Conservation (phyloP, 2,797 vertebrate species). For the Bradypodion pumilum region DNA sequence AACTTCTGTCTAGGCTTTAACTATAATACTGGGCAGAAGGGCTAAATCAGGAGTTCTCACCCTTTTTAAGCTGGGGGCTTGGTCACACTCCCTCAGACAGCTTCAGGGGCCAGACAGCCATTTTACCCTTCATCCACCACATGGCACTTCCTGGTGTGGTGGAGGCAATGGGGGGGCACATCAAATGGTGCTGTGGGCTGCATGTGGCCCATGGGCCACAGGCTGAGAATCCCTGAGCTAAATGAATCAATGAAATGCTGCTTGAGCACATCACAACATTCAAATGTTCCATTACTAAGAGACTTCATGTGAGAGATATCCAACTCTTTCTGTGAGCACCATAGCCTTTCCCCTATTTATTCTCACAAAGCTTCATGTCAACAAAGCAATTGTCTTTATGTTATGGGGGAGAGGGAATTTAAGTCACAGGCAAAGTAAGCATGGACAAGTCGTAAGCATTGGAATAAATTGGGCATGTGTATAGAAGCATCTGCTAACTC, state of each 20-base stretch:
- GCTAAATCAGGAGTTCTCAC: no score
- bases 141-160: no score
- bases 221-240: no score
- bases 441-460: neutral
- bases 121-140: no score
- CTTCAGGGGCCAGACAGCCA: no score
- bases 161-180: no score
- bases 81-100: no score
- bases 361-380: neutral
- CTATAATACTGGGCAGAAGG: neutral
- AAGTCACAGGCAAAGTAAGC: neutral
- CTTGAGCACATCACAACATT: neutral
- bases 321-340: neutral
- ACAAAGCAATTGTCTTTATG: neutral
- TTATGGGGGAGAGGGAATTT: neutral
- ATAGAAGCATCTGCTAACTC: slow-evolving; percentile 16
- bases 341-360: neutral
- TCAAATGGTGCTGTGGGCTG: no score
- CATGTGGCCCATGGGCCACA: no score
- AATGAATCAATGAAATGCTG: neutral
- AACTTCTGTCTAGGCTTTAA: neutral
- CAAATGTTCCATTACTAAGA: no score
- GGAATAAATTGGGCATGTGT: neutral
- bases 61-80: no score
- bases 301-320: neutral